Conservation (phyloP, 1,140 invertebrate species). For the Palaemon carinicauda region DNA sequence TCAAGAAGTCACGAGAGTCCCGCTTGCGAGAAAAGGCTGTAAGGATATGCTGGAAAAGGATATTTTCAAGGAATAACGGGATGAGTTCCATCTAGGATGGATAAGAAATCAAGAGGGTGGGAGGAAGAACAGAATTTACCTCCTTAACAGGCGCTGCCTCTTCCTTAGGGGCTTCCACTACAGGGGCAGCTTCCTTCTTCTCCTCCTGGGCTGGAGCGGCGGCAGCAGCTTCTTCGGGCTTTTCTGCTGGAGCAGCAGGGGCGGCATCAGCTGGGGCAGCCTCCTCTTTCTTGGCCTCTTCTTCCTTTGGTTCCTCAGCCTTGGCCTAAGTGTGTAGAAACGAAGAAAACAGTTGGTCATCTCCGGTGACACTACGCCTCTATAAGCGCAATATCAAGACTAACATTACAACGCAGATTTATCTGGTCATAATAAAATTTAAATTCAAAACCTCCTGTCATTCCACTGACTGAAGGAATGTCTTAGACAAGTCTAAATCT, state of each 20-base stretch:
- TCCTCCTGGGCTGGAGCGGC: constrained; percentile 23
- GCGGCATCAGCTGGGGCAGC: constrained; percentile 11
- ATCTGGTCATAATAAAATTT: too few relatives aligned
- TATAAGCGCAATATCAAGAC: too few relatives aligned
- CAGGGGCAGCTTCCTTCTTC: constrained; percentile 25
- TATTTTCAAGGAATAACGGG: not conserved
- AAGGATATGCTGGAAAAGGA: not conserved
- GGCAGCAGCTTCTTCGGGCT: constrained; percentile 29
- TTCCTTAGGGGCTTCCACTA: not conserved
- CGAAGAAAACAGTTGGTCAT: too few relatives aligned
- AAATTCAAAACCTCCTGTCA: too few relatives aligned
- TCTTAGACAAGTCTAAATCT: too few relatives aligned
- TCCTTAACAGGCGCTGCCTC: constrained; percentile 36
- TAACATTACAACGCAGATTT: too few relatives aligned
- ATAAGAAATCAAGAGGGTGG: not conserved
- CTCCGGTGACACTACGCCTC: too few relatives aligned
- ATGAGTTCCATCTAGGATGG: constrained; percentile 9
- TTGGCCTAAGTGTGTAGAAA: constrained; percentile 14
- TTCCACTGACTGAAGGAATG: too few relatives aligned
- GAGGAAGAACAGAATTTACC: constrained; percentile 18
- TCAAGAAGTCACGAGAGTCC: constrained; percentile 15
- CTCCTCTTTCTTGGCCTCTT: constrained; percentile 30
- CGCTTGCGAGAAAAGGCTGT: not conserved
- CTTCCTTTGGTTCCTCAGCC: constrained; percentile 38
- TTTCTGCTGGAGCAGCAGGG: constrained; percentile 29